Evolutionary conservation across 2,888 invertebrate species (phyloP).

Genomic region (Melanostoma mellinum): DNA sequence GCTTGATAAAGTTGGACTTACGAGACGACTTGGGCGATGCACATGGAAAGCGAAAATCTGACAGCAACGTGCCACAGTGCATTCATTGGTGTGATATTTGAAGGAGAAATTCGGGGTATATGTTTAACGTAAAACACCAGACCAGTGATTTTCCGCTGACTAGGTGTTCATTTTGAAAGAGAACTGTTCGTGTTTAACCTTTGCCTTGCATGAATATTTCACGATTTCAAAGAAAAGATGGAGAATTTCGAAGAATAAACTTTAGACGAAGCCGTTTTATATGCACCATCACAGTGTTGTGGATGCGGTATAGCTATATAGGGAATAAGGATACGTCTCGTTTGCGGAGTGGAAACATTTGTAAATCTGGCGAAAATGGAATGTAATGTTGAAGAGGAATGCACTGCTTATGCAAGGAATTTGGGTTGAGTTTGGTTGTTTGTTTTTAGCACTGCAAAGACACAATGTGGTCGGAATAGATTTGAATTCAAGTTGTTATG

Average conservation of each 20-base stretch:
- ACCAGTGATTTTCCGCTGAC: slow-evolving; percentile 67
- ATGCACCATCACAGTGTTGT: not conserved
- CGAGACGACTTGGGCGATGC: slow-evolving; percentile 36
- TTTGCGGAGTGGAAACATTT: slow-evolving; percentile 43
- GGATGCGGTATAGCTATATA: too few species aligned
- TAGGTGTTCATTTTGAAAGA: slow-evolving; percentile 64
- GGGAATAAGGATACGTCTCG: slow-evolving; percentile 13
- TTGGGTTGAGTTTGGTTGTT: slow-evolving; percentile 29
- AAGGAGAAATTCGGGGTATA: not conserved
- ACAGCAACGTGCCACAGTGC: slow-evolving; percentile 4
- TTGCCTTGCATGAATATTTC: slow-evolving; percentile 65
- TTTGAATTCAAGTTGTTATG: slow-evolving; percentile 37
- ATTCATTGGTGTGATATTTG: not conserved
- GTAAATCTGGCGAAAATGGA: slow-evolving; percentile 49
- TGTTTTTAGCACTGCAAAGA: not conserved
- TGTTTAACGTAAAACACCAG: slow-evolving; percentile 12
- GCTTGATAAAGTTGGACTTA: slow-evolving; percentile 53
- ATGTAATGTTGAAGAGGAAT: slow-evolving; percentile 38
- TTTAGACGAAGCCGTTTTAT: too few species aligned
- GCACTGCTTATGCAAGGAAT: slow-evolving; percentile 30
- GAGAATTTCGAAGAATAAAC: slow-evolving; percentile 3
- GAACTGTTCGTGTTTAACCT: slow-evolving; percentile 53
- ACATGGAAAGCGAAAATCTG: slow-evolving; percentile 48
- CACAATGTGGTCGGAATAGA: slow-evolving; percentile 51
- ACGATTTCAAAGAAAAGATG: slow-evolving; percentile 30